Evolutionary conservation across 2,888 invertebrate species (phyloP).

Genomic region (Scaptodrosophila latifasciaeformis): DNA sequence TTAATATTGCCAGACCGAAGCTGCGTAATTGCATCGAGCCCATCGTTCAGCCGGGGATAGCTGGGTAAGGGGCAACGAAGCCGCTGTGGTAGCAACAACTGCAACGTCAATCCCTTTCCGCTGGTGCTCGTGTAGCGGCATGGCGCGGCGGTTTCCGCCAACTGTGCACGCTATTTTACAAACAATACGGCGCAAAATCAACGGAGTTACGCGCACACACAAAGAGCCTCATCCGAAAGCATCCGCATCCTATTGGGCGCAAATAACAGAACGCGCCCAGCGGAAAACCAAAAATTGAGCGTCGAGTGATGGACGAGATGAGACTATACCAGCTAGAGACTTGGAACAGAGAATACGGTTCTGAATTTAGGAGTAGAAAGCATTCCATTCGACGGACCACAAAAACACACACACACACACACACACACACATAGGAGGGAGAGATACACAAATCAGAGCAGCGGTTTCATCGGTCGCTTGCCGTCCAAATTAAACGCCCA

Average conservation of each 20-base stretch:
- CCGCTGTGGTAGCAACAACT: constrained; percentile 21
- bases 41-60: neutral
- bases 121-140: constrained; percentile 36
- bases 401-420: constrained; percentile 9
- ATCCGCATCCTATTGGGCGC: constrained; percentile 65
- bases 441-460: constrained; percentile 12
- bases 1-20: constrained; percentile 57
- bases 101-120: constrained; percentile 49
- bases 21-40: constrained; percentile 50
- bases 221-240: constrained; percentile 52
- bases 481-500: constrained; percentile 54
- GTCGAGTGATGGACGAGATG: constrained; percentile 4
- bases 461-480: constrained; percentile 6
- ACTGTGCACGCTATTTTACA: constrained; percentile 35
- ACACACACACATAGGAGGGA: neutral
- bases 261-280: constrained; percentile 53
- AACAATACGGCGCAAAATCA: constrained; percentile 58
- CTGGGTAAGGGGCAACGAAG: neutral
- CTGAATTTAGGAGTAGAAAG: neutral
- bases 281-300: constrained; percentile 46
- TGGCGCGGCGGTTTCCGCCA: constrained; percentile 45
- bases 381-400: constrained; percentile 53
- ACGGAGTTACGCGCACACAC: constrained; percentile 53
- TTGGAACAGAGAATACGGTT: neutral
- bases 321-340: neutral